phyloP scores from a whole-genome alignment of 92 coral and sea anemone species.

The Palythoa grandiflora region DNA sequence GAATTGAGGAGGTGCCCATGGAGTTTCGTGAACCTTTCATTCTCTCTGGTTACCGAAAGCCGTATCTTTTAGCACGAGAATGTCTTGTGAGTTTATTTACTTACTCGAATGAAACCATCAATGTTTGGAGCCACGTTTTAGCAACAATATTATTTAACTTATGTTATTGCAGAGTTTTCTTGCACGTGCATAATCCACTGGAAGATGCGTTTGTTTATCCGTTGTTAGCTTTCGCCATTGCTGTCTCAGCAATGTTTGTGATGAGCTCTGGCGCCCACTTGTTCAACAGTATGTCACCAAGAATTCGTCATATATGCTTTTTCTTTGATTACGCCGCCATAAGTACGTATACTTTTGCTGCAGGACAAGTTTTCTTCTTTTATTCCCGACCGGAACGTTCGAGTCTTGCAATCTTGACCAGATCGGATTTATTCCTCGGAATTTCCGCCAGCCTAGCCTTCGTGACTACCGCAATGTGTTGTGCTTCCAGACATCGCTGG shows the following conservation, averaged over 20 bases:
- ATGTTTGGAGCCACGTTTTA: slow-evolving; percentile 92
- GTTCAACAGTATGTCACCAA: slow-evolving; percentile 87
- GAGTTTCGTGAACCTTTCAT: slow-evolving; percentile 84
- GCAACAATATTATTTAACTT: slow-evolving; percentile 74
- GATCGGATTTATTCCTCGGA: slow-evolving; percentile 61
- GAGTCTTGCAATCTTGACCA: slow-evolving; percentile 58
- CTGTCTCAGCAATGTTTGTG: slow-evolving; percentile 77
- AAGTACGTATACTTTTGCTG: slow-evolving; percentile 88
- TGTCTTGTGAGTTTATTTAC: slow-evolving; percentile 78
- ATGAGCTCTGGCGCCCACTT: slow-evolving; percentile 93
- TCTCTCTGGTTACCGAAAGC: slow-evolving; percentile 86
- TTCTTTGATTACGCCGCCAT: slow-evolving; percentile 96
- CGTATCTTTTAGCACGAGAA: slow-evolving; percentile 71
- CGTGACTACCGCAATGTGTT: slow-evolving; percentile 79
- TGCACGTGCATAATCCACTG: slow-evolving; percentile 51
- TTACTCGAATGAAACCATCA: slow-evolving; percentile 85
- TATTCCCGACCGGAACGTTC: slow-evolving; percentile 87
- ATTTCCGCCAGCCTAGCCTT: slow-evolving; percentile 74
- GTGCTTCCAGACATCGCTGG: slow-evolving; percentile 97
- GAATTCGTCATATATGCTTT: slow-evolving; percentile 87
- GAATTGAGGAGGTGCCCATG: slow-evolving; percentile 66
- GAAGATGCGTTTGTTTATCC: slow-evolving; percentile 79
- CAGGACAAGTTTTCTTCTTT: slow-evolving; percentile 87
- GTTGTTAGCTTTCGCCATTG: slow-evolving; percentile 84
- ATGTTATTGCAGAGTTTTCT: slow-evolving; percentile 73